phyloP scores from a whole-genome alignment of 2,888 invertebrate genomes.

The Cheilosia vulpina region DNA sequence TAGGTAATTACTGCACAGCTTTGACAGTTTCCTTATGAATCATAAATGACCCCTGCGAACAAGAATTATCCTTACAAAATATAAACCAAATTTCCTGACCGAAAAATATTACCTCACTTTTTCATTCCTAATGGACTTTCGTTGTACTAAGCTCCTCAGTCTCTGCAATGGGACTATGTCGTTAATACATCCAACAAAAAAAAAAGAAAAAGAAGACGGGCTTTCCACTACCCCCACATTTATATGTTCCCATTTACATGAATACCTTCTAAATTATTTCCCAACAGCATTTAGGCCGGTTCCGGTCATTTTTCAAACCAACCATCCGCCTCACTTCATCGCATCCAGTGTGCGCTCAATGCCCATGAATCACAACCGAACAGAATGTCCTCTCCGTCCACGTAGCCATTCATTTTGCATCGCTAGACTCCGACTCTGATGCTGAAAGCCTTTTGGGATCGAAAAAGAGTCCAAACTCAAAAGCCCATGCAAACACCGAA shows the following conservation, averaged over 20 bases:
- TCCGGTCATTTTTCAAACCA: constrained; percentile 53
- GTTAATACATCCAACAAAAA: not conserved
- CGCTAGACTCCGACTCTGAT: constrained; percentile 33
- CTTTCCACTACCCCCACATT: not conserved
- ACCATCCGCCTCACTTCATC: constrained; percentile 25
- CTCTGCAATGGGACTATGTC: not conserved
- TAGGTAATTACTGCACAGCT: not conserved
- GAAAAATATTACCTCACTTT: constrained; percentile 46
- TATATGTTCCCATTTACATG: constrained; percentile 53
- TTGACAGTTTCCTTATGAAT: constrained; percentile 12
- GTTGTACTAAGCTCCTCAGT: constrained; percentile 20
- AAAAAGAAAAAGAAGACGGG: constrained; percentile 12
- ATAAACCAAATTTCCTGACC: constrained; percentile 30
- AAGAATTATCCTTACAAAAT: not conserved
- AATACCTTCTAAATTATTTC: constrained; percentile 56
- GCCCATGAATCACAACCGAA: constrained; percentile 23
- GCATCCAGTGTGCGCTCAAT: constrained; percentile 7
- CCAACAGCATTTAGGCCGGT: constrained; percentile 52
- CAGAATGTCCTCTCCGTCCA: constrained; percentile 40
- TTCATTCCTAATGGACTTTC: constrained; percentile 70
- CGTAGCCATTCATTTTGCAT: constrained; percentile 65
- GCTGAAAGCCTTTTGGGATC: constrained; percentile 35
- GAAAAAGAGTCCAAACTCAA: constrained; percentile 9
- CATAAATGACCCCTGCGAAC: not conserved
- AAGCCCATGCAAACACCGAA: constrained; percentile 15